Conservation (phyloP, 1,140 invertebrate genomes). For the Achatina immaculata region DNA sequence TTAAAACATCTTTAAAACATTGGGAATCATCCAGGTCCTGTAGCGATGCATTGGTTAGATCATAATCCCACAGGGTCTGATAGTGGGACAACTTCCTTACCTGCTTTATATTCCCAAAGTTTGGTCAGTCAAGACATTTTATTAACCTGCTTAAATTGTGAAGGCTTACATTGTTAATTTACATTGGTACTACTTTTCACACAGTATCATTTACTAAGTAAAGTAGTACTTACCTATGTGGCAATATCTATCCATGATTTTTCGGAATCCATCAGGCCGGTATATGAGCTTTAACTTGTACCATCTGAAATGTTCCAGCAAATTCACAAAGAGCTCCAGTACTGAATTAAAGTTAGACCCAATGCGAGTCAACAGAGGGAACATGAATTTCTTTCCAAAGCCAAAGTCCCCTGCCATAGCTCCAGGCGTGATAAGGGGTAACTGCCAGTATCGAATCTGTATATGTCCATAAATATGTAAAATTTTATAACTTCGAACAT, state of each 20-base stretch:
- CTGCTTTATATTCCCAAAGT: too few species aligned
- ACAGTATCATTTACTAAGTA: neutral
- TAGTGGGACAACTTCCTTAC: too few species aligned
- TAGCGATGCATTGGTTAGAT: too few species aligned
- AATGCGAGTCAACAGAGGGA: slow-evolving; percentile 85
- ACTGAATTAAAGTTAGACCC: slow-evolving; percentile 86
- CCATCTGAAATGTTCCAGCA: slow-evolving; percentile 78
- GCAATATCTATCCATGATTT: slow-evolving; percentile 73
- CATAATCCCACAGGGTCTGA: too few species aligned
- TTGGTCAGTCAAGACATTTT: too few species aligned
- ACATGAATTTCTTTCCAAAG: slow-evolving; percentile 71
- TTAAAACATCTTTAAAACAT: too few species aligned
- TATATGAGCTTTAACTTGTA: slow-evolving; percentile 79
- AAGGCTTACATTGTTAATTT: too few species aligned
- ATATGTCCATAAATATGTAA: too few species aligned
- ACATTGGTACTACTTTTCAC: too few species aligned
- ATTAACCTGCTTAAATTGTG: too few species aligned
- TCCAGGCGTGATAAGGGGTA: slow-evolving; percentile 88
- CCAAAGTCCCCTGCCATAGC: slow-evolving; percentile 85
- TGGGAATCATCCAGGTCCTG: too few species aligned
- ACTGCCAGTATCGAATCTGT: slow-evolving; percentile 77
- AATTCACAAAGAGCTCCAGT: slow-evolving; percentile 77
- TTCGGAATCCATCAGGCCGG: slow-evolving; percentile 76
- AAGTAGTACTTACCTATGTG: slow-evolving; percentile 46
- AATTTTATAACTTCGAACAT: neutral